A percentile compares a stretch with the other conserved stretches of the same genome.
Evolutionary conservation across 92 coral and sea anemone species (phyloP).

Genomic region (Metridium senile): DNA sequence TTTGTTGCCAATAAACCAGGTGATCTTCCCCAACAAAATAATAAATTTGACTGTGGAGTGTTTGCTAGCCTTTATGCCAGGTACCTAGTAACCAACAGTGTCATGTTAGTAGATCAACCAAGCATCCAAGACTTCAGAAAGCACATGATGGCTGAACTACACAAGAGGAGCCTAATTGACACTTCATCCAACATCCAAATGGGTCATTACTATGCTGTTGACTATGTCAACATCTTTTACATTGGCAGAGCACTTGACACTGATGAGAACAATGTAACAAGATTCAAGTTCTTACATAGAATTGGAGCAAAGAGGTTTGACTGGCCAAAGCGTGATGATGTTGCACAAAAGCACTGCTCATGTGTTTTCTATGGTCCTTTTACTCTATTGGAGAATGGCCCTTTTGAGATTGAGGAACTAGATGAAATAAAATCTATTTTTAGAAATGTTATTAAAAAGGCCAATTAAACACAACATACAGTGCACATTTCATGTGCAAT

Average conservation of each 20-base stretch:
- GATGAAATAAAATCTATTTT: constrained; percentile 14
- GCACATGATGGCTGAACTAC: constrained; percentile 40
- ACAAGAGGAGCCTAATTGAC: constrained; percentile 30
- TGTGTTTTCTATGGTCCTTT: constrained; percentile 24
- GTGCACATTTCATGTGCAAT: neutral
- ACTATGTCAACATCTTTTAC: constrained; percentile 38
- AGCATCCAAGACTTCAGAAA: constrained; percentile 23
- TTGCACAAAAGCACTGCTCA: neutral
- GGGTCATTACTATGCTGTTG: constrained; percentile 48
- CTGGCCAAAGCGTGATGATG: constrained; percentile 36
- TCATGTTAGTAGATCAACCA: constrained; percentile 2
- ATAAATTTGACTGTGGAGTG: constrained; percentile 52
- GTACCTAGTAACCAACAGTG: constrained; percentile 15
- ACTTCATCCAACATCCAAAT: constrained; percentile 24
- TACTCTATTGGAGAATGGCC: constrained; percentile 16
- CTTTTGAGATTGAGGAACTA: neutral
- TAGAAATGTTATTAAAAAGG: neutral
- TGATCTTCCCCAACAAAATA: constrained; percentile 51
- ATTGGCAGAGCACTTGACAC: constrained; percentile 42
- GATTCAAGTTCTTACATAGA: constrained; percentile 42
- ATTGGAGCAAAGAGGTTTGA: constrained; percentile 42
- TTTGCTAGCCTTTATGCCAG: constrained; percentile 40
- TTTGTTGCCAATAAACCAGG: constrained; percentile 29
- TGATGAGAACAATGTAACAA: constrained; percentile 9
- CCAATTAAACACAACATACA: constrained; percentile 1